These are phyloP conservation scores for Ceratina australensis DNA, from an alignment of 1,140 invertebrate species.

Conservation along the genomic window DNA sequence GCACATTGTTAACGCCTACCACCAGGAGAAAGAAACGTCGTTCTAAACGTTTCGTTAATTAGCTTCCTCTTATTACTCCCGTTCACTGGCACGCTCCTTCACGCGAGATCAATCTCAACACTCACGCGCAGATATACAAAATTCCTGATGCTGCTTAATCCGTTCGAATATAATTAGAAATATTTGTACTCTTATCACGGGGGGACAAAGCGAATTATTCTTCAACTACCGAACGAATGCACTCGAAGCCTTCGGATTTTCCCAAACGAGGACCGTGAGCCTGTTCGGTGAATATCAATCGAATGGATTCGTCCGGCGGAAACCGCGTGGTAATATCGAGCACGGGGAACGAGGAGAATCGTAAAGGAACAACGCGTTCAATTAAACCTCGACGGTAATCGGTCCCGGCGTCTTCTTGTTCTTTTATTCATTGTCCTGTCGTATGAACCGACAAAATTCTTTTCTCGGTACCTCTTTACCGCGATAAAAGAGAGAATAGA, in stretches of 20 bases:
- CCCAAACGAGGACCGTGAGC: too few species aligned
- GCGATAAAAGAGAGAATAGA: constrained; percentile 8
- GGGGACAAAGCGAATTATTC: constrained; percentile 74
- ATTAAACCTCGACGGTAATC: constrained; percentile 18
- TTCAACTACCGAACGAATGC: constrained; percentile 27
- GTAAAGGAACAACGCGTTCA: constrained; percentile 1
- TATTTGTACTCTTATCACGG: constrained; percentile 79
- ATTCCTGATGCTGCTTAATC: constrained; percentile 63
- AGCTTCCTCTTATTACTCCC: constrained; percentile 47
- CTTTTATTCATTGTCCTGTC: constrained; percentile 20
- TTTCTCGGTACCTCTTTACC: background rate
- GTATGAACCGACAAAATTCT: background rate
- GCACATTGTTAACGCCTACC: constrained; percentile 71
- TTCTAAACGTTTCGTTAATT: constrained; percentile 67
- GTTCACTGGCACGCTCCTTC: constrained; percentile 50
- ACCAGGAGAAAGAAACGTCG: constrained; percentile 73
- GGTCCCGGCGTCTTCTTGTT: background rate
- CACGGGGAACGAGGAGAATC: constrained; percentile 4
- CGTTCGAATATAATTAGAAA: constrained; percentile 75
- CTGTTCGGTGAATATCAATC: constrained; percentile 3
- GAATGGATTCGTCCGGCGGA: constrained; percentile 39
- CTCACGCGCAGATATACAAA: too few species aligned
- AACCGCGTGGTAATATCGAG: constrained; percentile 20
- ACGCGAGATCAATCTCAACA: background rate
- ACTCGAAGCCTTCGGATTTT: too few species aligned